Evolutionary conservation across 2,797 vertebrate species (phyloP), one percentile per base, ranked within the genome.

Genomic region (Acomys russatus): DNA sequence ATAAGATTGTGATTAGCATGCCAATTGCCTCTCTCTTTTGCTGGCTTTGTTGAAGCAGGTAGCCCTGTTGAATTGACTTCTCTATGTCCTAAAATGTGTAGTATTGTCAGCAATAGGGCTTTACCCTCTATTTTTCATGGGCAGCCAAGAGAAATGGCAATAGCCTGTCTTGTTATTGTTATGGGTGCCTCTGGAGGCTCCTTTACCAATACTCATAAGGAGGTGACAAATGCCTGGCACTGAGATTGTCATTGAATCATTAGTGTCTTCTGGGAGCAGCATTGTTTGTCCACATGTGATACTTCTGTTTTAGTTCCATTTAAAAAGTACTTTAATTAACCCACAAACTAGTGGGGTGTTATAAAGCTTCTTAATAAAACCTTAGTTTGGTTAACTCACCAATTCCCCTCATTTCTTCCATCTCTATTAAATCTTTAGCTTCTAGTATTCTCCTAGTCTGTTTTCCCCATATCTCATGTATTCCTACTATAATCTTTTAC

Each of bases 31-130:
- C 25, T 59, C 25, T 82, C 28, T 56, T 61, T 90, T 91, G 10
- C n/a, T 73, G 22, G 25, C 63, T 90, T 84, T 95, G n/a, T 51
- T 82, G 61, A 91, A 94, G 35, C 49, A 77, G 28, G 2, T 54
- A 33, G 12, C 56, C 14, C 33, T 88, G 25, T 59, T 20, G 9
- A 64, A 18, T 51, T 86, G 61, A 54, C 18, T 28, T 28, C 49
- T 56, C 66, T 25, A 23, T 87, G 33, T 71, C 51, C 33, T 54
- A 28, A 25, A 56, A 71, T 56, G 20, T 71, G 33, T 28, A 28
- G 4, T 38, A 38, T 35, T 33, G 35, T 56, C n/a, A 35, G 9
- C 33, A 71, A 71, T 11, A 56, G 51, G 23, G 2, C 15, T 7
- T 56, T 71, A 87, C n/a, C 20, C n/a, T 25, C 14, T 85, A 70